phyloP scores from a whole-genome alignment of 2,888 invertebrate species.

The Horisme vitalbata region DNA sequence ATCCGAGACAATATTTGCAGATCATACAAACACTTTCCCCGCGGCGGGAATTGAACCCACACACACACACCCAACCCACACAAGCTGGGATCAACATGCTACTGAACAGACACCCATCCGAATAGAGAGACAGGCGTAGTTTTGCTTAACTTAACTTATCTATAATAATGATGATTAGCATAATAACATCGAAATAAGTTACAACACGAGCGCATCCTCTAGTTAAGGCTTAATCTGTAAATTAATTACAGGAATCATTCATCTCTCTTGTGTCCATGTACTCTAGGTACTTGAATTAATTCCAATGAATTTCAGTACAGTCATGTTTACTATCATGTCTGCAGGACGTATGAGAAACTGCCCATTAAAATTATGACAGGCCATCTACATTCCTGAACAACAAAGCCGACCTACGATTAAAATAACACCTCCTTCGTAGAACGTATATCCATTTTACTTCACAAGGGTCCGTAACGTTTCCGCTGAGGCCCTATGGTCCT shows the following conservation, averaged over 20 bases:
- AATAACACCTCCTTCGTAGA: slow-evolving; percentile 81
- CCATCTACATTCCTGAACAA: slow-evolving; percentile 81
- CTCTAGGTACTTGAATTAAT: slow-evolving; percentile 26
- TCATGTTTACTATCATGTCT: slow-evolving; percentile 60
- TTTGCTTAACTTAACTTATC: too few species aligned
- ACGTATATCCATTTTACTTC: slow-evolving; percentile 79
- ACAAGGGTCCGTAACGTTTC: slow-evolving; percentile 81
- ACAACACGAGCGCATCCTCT: background rate
- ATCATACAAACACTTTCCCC: too few species aligned
- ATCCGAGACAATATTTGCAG: too few species aligned
- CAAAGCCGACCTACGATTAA: slow-evolving; percentile 80
- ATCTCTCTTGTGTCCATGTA: slow-evolving; percentile 3
- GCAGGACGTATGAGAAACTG: slow-evolving; percentile 69
- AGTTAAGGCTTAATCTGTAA: slow-evolving; percentile 1
- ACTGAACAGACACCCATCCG: too few species aligned
- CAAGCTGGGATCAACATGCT: too few species aligned
- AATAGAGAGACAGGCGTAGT: too few species aligned
- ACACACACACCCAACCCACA: too few species aligned
- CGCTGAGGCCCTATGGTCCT: slow-evolving; percentile 78
- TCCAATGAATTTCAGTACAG: slow-evolving; percentile 67
- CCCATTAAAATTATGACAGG: slow-evolving; percentile 81
- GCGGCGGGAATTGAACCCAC: too few species aligned
- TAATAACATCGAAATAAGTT: too few species aligned
- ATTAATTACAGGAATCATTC: slow-evolving; percentile 5
- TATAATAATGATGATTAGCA: too few species aligned